phyloP scores from a whole-genome alignment of 2,797 vertebrate species.

The Scyliorhinus canicula region DNA sequence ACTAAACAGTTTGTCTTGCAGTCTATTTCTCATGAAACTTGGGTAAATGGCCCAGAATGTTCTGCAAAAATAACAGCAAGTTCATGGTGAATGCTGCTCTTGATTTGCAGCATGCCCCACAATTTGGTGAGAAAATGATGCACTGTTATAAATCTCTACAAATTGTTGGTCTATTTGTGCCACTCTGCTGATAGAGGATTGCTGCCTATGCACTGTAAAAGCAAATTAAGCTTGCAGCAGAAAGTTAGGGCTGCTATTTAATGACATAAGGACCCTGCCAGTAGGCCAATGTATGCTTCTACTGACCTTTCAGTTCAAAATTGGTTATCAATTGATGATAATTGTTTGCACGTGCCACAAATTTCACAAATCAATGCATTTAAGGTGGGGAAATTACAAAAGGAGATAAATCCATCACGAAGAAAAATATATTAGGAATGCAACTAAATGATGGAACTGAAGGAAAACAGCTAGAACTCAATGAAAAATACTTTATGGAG shows the following conservation, averaged over 20 bases:
- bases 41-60: not conserved
- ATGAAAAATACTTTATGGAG: no score
- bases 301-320: not conserved
- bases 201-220: not conserved
- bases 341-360: not conserved
- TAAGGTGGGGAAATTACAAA: not conserved
- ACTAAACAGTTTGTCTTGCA: not conserved
- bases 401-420: not conserved
- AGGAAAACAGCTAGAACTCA: not conserved
- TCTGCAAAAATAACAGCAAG: not conserved
- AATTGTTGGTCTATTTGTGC: not conserved
- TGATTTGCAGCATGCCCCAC: not conserved
- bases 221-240: not conserved
- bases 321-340: not conserved
- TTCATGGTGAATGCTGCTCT: not conserved
- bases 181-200: not conserved
- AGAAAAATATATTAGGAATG: not conserved
- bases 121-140: not conserved
- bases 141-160: not conserved
- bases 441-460: not conserved
- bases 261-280: not conserved
- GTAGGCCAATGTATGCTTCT: not conserved
- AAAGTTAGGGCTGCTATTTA: not conserved
- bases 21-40: not conserved
- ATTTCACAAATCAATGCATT: not conserved